phyloP scores from a whole-genome alignment of 2,797 vertebrate genomes.

The Sphenopsis melanotis region DNA sequence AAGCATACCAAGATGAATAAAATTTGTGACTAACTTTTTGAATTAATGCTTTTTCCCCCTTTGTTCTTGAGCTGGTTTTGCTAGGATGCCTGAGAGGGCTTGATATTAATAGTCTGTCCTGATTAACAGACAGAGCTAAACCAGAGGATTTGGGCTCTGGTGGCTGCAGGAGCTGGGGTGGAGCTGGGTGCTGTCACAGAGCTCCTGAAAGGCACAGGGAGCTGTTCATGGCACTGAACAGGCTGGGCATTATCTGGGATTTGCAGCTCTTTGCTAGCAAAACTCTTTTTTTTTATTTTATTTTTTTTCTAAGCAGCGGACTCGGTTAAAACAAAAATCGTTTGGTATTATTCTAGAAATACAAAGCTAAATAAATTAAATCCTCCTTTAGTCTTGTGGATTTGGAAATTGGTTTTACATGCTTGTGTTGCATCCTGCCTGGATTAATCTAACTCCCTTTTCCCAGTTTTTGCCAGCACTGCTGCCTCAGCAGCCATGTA shows the following conservation, averaged over 20 bases:
- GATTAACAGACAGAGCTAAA: neutral
- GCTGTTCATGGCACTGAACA: neutral
- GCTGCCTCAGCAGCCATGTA: neutral
- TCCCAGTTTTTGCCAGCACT: neutral
- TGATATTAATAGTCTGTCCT: neutral
- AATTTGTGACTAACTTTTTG: neutral
- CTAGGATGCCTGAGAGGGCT: neutral
- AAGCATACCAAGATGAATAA: neutral
- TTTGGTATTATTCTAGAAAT: constrained; percentile 30
- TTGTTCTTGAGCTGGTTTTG: neutral
- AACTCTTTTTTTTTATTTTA: neutral
- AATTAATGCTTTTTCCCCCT: rapidly evolving
- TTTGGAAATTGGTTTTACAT: constrained; percentile 46
- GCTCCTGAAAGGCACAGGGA: neutral
- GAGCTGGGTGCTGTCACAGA: rapidly evolving
- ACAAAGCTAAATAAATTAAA: constrained; percentile 22
- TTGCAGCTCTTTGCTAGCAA: neutral
- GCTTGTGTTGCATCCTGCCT: neutral
- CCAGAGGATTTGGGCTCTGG: neutral
- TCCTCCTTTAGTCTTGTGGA: neutral
- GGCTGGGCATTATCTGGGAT: neutral
- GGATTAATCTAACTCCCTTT: constrained; percentile 20
- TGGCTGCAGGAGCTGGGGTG: neutral
- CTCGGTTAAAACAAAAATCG: neutral
- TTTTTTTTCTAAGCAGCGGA: neutral